Conservation (phyloP, 1,140 invertebrate species). For the Pristionchus pacificus region DNA sequence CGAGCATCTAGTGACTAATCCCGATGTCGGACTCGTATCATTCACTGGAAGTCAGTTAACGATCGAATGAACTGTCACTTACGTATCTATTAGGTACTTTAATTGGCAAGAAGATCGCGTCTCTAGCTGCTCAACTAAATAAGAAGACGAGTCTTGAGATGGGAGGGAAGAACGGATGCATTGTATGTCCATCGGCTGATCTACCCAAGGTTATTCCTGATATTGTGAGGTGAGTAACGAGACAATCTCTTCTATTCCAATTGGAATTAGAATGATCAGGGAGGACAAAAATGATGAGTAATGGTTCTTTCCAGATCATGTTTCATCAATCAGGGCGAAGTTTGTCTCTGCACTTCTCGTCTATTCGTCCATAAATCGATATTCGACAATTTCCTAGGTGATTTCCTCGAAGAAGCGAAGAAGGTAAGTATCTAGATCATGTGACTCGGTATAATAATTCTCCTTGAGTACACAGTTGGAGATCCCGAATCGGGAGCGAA, state of each 20-base stretch:
- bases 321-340: conserved; percentile 66
- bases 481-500: conserved; percentile 59
- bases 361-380: conserved; percentile 63
- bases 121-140: conserved; percentile 59
- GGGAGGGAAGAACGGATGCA: conserved; percentile 66
- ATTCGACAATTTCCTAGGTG: conserved; percentile 61
- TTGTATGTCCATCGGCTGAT: conserved; percentile 64
- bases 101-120: conserved; percentile 61
- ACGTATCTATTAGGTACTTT: conserved; percentile 51
- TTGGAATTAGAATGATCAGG: not conserved
- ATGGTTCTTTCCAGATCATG: conserved; percentile 58
- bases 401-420: conserved; percentile 61
- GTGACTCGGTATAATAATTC: conserved; percentile 10
- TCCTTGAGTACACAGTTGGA: conserved; percentile 60
- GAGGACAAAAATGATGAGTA: not conserved
- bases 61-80: not conserved
- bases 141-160: conserved; percentile 67
- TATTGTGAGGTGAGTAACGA: conserved; percentile 58
- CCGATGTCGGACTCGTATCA: conserved; percentile 61
- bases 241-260: conserved; percentile 1
- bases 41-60: conserved; percentile 63
- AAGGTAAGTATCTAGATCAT: conserved; percentile 46
- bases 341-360: conserved; percentile 66
- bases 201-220: conserved; percentile 61
- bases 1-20: conserved; percentile 63